Base-by-base conservation (phyloP, 2,113 vertebrate species). In the Pogona vitticeps region DNA sequence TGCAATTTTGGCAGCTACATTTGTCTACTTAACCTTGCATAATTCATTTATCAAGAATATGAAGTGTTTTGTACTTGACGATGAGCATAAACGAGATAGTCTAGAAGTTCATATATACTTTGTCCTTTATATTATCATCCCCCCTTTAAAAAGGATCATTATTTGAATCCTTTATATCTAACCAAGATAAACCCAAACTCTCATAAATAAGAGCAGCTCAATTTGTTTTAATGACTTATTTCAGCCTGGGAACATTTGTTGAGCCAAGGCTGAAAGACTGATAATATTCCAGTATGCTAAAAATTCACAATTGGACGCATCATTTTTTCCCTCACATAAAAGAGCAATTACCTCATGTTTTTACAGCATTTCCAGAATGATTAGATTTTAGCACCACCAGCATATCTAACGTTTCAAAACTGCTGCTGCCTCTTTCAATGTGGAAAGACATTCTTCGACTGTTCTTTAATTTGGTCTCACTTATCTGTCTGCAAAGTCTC, bases 271-370 rank as follows among this genome's bases (percentile, higher is more conserved):
- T 94, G 87, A 88, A n/a, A 86, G 91, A 87, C 90, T 0, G 1
- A 78, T 91, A 95, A 95, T 95, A 91, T 93, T 95, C 94, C 91
- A 95, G 85, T 77, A 92, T 88, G 92, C 87, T 87, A 92, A 92
- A 93, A 95, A 88, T 93, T 95, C 94, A 5, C 2, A 86, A 90
- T 92, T 92, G 93, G 94, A 95, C 95, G 94, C 91, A 95, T 96
- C 95, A 92, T 93, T 95, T 93, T 95, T 94, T 95, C 94, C 93
- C 94, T 93, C 92, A 95, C 88, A 94, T 95, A 75, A 90, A 94
- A 95, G 91, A 94, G 94, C 92, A 95, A 92, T 94, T 95, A 94
- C 93, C 88, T 93, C 91, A 94, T 95, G 92, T 95, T 96, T 95
- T 93, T 86, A 93, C 87, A 94, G 82, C 92, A 90, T 93, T 93